These are phyloP conservation scores for Xanthia togata DNA, from an alignment of 2,888 invertebrate species.

Conservation along the genomic window DNA sequence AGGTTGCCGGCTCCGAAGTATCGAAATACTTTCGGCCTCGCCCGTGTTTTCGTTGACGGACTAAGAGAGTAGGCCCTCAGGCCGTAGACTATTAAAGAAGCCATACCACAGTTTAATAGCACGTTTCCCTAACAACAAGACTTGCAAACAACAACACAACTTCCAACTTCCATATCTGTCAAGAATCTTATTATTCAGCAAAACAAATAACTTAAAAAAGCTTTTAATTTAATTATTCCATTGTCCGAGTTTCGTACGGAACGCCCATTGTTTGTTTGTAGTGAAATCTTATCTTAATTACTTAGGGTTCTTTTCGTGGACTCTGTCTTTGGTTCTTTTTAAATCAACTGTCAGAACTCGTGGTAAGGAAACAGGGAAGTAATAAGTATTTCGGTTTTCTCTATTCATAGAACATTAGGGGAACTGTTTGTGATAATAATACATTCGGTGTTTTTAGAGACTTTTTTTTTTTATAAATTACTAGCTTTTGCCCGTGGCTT, in stretches of 20 bases:
- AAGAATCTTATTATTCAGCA: conserved; percentile 26
- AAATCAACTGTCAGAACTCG: conserved; percentile 31
- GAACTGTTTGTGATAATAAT: conserved; percentile 4
- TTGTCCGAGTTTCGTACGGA: conserved; percentile 45
- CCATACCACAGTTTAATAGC: not conserved
- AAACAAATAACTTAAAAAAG: conserved; percentile 44
- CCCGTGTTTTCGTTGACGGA: too few relatives aligned
- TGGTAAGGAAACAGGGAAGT: not conserved
- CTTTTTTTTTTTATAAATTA: too few relatives aligned
- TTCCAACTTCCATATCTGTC: conserved; percentile 37
- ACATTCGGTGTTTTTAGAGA: not conserved
- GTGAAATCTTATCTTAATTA: conserved; percentile 60
- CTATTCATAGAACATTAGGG: conserved; percentile 14
- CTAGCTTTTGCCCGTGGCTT: too few relatives aligned
- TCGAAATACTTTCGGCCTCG: too few relatives aligned
- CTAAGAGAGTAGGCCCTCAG: too few relatives aligned
- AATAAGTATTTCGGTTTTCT: conserved; percentile 6
- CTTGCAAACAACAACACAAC: conserved; percentile 22
- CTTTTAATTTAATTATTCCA: conserved; percentile 58
- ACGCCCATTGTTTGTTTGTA: conserved; percentile 58
- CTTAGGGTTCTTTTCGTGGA: conserved; percentile 1
- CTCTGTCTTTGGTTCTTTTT: conserved; percentile 34
- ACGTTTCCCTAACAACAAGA: not conserved
- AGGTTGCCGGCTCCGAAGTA: too few relatives aligned
- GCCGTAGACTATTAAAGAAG: not conserved